Base-by-base conservation (phyloP, 2,797 vertebrate genomes). In the Sebastes elongatus region DNA sequence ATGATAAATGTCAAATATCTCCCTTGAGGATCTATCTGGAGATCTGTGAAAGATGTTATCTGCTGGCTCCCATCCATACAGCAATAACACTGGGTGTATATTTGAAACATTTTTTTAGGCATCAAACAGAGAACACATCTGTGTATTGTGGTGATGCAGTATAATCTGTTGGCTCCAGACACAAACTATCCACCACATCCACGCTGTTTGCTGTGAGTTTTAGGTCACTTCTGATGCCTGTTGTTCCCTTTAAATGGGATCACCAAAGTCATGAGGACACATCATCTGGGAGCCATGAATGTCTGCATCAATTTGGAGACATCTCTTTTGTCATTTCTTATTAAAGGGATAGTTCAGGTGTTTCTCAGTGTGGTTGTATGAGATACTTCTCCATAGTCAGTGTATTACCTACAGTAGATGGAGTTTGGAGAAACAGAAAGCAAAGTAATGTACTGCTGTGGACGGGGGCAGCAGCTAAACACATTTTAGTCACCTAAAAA, bases 1-100 rank as follows among this genome's bases (percentile, higher is more conserved):
- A 7, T 57, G 52, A 20, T 70, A 80, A 82, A 84, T 71, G 67
- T 79, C 71, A 53, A 4, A 86, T 66, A 20, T 80, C 28, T 85
- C 72, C 78, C 71, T 60, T 0, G 10, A 72, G 73, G 53, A 61
- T 14, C 13, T 3, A 14, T 75, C n/a, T 74, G 4, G 3, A 60
- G 38, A 83, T 85, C 73, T 71, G 38, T 74, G 27, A 74, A 63
- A 63, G 35, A 67, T 49, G 46, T 8, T 8, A 22, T 18, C 60
- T 74, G 33, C 49, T 49, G 22, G 49, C 42, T 73, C 10, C 27
- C 53, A 60, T 53, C 20, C 52, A 55, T 9, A 0, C 61, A 62
- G 30, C 28, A 30, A 4, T 33, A 42, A 71, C 52, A n/a, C 14
- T 3, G 49, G 4, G 5, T 74, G 16, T 42, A 38, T 33, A 49